Conservation (phyloP, 2,888 invertebrate genomes). For the Elmis aenea region DNA sequence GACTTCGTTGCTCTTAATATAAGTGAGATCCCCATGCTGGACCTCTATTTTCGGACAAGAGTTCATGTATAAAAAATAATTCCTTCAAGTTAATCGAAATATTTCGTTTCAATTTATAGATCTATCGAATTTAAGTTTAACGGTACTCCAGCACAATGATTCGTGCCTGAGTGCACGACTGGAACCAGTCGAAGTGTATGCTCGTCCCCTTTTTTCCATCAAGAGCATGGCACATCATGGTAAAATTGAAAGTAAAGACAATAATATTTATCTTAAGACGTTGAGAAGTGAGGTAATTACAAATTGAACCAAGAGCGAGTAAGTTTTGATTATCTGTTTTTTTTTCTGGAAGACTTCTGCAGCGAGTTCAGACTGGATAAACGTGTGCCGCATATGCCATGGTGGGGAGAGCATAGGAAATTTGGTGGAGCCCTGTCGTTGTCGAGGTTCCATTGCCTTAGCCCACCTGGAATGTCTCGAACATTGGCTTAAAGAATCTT, state of each 20-base stretch:
- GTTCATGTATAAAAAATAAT: no score
- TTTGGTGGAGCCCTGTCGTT: constrained; percentile 52
- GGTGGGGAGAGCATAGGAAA: constrained; percentile 44
- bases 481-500: constrained; percentile 53
- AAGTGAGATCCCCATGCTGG: no score
- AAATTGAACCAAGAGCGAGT: no score
- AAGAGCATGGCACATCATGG: constrained; percentile 37
- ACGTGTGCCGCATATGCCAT: constrained; percentile 45
- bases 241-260: constrained; percentile 31
- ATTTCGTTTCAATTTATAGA: no score
- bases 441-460: constrained; percentile 52
- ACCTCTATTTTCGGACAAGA: no score
- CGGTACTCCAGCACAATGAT: constrained; percentile 8
- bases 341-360: no score
- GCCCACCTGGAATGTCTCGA: constrained; percentile 55
- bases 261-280: constrained; percentile 35
- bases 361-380: constrained; percentile 27
- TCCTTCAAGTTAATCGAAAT: no score
- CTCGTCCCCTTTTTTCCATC: constrained; percentile 36
- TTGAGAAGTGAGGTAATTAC: constrained; percentile 27
- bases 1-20: no score
- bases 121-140: constrained; percentile 5
- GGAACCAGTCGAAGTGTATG: constrained; percentile 25
- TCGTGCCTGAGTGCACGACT: constrained; percentile 5
- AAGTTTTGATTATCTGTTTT: no score